Conservation (phyloP, 1,140 invertebrate species). For the Thaumetopoea pityocampa region DNA sequence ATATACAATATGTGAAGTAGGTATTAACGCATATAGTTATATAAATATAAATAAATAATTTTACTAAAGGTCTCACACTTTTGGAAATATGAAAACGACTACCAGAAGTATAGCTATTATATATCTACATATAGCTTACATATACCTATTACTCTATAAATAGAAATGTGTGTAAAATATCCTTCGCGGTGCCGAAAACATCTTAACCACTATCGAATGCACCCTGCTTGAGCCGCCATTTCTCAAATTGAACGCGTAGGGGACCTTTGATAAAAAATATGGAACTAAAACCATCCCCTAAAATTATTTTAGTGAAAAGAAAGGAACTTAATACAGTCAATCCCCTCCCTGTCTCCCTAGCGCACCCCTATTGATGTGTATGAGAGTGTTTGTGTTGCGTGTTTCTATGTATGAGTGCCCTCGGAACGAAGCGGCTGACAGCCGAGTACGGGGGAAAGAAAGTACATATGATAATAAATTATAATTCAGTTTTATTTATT, state of each 20-base stretch:
- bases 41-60: too few species aligned
- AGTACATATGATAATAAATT: conserved; percentile 19
- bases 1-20: too few species aligned
- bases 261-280: conserved; percentile 66
- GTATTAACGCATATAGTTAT: too few species aligned
- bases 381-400: too few species aligned
- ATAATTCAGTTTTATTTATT: too few species aligned
- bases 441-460: conserved; percentile 35
- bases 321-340: conserved; percentile 75
- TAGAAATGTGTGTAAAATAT: conserved; percentile 21
- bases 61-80: too few species aligned
- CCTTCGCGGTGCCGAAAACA: conserved; percentile 42
- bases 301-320: conserved; percentile 76
- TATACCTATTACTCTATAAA: too few species aligned
- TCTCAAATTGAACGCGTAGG: conserved; percentile 64
- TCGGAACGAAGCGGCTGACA: conserved; percentile 55
- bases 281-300: conserved; percentile 72
- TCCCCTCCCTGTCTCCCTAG: conserved; percentile 59
- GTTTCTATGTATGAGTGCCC: conserved; percentile 60
- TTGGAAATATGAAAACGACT: too few species aligned
- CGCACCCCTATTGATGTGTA: conserved; percentile 57
- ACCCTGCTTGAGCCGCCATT: conserved; percentile 56
- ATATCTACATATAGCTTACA: too few species aligned
- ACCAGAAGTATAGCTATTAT: too few species aligned
- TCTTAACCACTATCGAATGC: conserved; percentile 52